These are phyloP conservation scores for Synergus laeviventris DNA, from an alignment of 2,888 invertebrate species.

Conservation along the genomic window DNA sequence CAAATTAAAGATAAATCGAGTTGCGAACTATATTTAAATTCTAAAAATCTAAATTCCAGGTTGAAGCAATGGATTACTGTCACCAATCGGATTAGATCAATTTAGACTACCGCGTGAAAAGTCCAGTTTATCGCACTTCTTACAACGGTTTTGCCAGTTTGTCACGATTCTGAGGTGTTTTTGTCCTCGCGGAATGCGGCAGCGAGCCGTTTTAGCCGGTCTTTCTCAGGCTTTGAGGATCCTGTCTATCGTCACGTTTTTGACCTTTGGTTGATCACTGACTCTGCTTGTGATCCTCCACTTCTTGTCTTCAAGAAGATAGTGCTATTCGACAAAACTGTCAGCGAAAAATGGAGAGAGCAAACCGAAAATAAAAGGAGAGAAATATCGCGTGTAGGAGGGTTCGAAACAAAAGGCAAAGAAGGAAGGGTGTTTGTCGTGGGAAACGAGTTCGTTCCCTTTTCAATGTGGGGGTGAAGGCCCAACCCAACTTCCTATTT, in stretches of 20 bases:
- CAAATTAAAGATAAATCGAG: neutral
- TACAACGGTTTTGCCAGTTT: neutral
- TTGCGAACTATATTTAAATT: neutral
- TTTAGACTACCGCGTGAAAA: conserved; percentile 2
- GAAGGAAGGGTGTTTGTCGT: conserved; percentile 36
- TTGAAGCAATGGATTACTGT: neutral
- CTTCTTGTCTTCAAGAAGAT: neutral
- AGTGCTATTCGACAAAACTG: conserved; percentile 7
- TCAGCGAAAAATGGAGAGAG: conserved; percentile 17
- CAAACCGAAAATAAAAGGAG: conserved; percentile 1
- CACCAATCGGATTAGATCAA: neutral
- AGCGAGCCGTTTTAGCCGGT: conserved; percentile 8
- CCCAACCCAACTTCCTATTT: conserved; percentile 18
- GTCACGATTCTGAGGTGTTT: conserved; percentile 8
- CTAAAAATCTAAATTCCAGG: neutral
- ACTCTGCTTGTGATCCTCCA: neutral
- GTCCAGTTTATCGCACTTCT: neutral
- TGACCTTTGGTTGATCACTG: conserved; percentile 19
- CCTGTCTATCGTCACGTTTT: conserved; percentile 23
- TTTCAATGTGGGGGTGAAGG: conserved; percentile 17
- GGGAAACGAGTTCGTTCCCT: conserved; percentile 30
- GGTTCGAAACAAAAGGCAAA: conserved; percentile 34
- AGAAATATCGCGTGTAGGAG: conserved; percentile 24
- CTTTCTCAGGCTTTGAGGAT: conserved; percentile 21
- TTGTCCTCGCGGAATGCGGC: neutral